A percentile compares a stretch with the other conserved stretches of the same genome.
Conservation (phyloP, 2,797 vertebrate genomes). For the Cossypha niveicapilla region DNA sequence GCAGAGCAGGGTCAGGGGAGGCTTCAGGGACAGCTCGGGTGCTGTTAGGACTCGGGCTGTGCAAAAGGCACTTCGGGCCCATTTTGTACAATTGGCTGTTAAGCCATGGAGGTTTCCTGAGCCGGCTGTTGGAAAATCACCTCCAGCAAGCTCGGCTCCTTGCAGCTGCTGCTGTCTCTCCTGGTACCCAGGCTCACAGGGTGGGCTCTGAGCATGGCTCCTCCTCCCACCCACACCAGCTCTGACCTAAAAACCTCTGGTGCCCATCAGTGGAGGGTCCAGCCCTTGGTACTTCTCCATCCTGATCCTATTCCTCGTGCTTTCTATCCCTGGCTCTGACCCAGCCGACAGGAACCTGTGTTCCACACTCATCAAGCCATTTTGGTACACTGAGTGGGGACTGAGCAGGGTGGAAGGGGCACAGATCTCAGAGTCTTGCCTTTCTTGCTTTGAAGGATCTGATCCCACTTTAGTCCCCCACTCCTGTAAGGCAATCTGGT, state of each 20-base stretch:
- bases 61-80: neutral
- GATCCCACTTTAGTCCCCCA: fast-evolving
- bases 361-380: fast-evolving
- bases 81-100: neutral
- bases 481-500: neutral
- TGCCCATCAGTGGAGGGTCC: neutral
- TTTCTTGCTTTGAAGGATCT: neutral
- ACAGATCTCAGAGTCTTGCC: neutral
- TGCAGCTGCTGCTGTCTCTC: neutral
- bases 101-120: neutral
- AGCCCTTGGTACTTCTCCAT: neutral
- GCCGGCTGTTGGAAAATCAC: neutral
- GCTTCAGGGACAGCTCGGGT: neutral
- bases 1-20: slow-evolving; percentile 28
- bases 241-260: neutral
- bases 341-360: neutral
- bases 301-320: neutral
- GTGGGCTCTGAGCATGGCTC: neutral
- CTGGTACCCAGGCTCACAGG: neutral
- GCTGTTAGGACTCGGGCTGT: neutral
- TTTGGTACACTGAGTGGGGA: neutral
- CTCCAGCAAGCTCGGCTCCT: neutral
- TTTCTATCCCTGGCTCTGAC: neutral
- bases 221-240: fast-evolving
- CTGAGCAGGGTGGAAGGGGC: fast-evolving